Base-by-base conservation (phyloP, 1,140 invertebrate species). In the Drosophila parabipectinata region DNA sequence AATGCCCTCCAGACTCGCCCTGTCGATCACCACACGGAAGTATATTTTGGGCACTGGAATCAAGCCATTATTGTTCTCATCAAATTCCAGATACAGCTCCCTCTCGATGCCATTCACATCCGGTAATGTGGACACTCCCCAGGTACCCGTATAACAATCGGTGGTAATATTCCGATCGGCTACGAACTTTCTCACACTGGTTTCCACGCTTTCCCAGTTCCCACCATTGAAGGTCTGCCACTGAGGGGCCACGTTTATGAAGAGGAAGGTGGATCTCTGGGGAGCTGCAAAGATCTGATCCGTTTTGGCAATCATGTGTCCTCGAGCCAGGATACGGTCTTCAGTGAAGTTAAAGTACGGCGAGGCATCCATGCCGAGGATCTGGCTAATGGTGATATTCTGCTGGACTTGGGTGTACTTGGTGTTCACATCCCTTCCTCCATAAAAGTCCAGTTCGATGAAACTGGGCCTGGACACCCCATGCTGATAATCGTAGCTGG, bases 181-280 rank as follows among this genome's bases (percentile, higher is more conserved):
- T 1, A 92, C 92, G 26, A 92, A 94, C 12, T 90, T 91, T 14
- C 93, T 83, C 0, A 93, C 89, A 69, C 92, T 92, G 0, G 81
- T 60, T 68, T 94, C 93, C 5, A 94, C 74, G 5, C 61, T 72
- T 39, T 93, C 93, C 95, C 95, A 95, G 85, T 95, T 95, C 32
- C 94, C 94, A 15, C 92, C 94, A 66, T 95, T 95, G 60, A 95
- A 94, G 5, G 92, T 93, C 68, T 95, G 94, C 95, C 95, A 95
- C 72, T 92, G 94, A 0, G 94, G 94, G 0, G 93, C 94, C 18
- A 92, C 93, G 85, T 95, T 96, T 5, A 94, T 93, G 77, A 94
- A 95, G 56, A 93, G 93, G 77, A 94, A 95, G 0, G 95, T 95
- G 1, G 94, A 90, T 2, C 93, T 92, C 74, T 96, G 95, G 6